Base-by-base conservation (phyloP, 2,888 invertebrate genomes). In the Aromia moschata region DNA sequence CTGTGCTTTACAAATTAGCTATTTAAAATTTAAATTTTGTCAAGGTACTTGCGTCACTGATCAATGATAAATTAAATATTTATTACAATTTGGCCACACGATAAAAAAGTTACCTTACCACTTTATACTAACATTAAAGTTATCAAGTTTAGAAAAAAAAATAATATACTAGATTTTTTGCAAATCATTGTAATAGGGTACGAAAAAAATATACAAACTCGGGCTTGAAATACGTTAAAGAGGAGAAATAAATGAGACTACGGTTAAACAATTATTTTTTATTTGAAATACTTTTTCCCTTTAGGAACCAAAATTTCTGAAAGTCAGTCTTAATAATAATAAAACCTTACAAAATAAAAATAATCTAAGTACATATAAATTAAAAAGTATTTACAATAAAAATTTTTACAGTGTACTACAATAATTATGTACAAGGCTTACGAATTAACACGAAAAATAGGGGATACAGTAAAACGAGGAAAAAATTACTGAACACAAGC, bases 271-370 rank as follows among this genome's bases (percentile, higher is more conserved):
- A 71, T 70, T 54, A 69, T 56, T 69, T 70, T 73, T 71, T 70
- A 64, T 70, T 71, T 74, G 74, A 79, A 80, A 80, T 80, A 79
- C 79, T 79, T 77, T 76, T 76, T 76, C 78, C 71, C 71, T 76
- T 80, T 79, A 79, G 80, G 79, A 80, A 79, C 79, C 78, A 80
- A 80, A 80, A 78, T 80, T 76, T 77, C 74, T 76, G 71, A 74
- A 78, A 76, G 75, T 80, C 80, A 80, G 80, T 80, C 80, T 80
- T 80, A 80, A 80, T 78, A 78, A 79, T 69, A 73, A 71, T 74
- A 75, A 74, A 76, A 77, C 68, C 73, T 74, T 73, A 76, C 56
- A 73, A 71, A 71, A 72, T 62, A 69, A 70, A 67, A 68, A 72
- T 70, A 67, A 69, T 66, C 70, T 75, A 74, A 74, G 74, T 74